These are phyloP conservation scores for Diceros bicornis DNA, from an alignment of 2,797 vertebrate species.

Conservation along the genomic window DNA sequence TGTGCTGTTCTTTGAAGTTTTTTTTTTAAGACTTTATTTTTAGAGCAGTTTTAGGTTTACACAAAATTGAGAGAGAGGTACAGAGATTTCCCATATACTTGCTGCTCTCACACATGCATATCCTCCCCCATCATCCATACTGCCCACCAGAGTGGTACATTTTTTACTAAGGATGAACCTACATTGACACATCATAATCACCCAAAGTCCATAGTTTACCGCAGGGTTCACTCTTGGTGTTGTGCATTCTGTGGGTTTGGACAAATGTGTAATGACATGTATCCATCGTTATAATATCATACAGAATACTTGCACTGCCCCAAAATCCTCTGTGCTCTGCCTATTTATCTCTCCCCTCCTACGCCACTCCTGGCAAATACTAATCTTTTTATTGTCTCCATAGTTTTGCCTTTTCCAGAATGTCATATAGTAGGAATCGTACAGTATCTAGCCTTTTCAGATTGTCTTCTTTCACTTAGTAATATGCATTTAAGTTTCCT, in stretches of 20 bases:
- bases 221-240: background rate
- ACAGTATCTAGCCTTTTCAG: background rate
- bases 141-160: background rate
- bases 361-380: background rate
- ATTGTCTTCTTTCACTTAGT: background rate
- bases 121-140: background rate
- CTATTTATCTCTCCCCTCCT: background rate
- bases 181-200: background rate
- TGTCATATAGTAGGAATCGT: background rate
- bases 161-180: background rate
- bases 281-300: background rate
- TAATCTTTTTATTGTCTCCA: background rate
- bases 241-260: background rate
- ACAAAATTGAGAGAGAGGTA: background rate
- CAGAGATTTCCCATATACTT: background rate
- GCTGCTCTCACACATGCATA: background rate
- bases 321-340: background rate
- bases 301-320: background rate
- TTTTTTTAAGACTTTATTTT: background rate
- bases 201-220: background rate
- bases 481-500: background rate
- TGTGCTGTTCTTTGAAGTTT: background rate
- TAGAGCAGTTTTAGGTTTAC: background rate
- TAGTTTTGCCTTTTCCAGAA: constrained; percentile 2
- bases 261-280: background rate